phyloP scores from a whole-genome alignment of 2,797 vertebrate genomes.

The Premnoplex brunnescens region DNA sequence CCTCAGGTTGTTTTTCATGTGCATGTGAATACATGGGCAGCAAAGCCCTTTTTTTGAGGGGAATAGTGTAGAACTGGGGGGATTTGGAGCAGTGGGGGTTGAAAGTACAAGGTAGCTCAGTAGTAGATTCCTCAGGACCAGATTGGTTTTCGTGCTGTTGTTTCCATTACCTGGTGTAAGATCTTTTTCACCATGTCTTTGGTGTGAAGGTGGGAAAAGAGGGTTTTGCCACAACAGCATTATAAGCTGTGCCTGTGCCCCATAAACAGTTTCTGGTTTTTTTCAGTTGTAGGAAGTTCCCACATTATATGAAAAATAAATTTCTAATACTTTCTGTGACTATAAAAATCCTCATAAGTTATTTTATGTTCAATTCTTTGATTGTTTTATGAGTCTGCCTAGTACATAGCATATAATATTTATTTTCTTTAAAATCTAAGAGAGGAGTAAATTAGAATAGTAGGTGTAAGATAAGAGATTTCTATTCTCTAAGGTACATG shows the following conservation, averaged over 20 bases:
- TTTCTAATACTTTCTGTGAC: fast-evolving
- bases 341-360: neutral
- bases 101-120: too few relatives aligned
- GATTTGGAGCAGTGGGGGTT: too few relatives aligned
- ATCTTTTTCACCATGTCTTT: neutral
- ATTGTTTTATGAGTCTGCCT: neutral
- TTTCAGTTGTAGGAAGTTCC: neutral
- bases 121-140: neutral
- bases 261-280: neutral
- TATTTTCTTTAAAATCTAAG: neutral
- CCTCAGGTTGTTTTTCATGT: too few relatives aligned
- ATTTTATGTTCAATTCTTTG: neutral
- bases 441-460: neutral
- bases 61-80: too few relatives aligned
- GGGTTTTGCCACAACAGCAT: neutral
- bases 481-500: neutral
- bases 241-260: fast-evolving
- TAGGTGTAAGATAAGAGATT: neutral
- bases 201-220: neutral
- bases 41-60: too few relatives aligned
- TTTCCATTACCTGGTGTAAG: neutral
- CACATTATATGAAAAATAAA: neutral
- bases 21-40: too few relatives aligned
- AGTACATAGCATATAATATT: neutral
- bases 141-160: neutral